Evolutionary conservation across 1,140 invertebrate species (phyloP), one percentile per base, ranked within the genome.

Genomic region (Charaxes varanes): DNA sequence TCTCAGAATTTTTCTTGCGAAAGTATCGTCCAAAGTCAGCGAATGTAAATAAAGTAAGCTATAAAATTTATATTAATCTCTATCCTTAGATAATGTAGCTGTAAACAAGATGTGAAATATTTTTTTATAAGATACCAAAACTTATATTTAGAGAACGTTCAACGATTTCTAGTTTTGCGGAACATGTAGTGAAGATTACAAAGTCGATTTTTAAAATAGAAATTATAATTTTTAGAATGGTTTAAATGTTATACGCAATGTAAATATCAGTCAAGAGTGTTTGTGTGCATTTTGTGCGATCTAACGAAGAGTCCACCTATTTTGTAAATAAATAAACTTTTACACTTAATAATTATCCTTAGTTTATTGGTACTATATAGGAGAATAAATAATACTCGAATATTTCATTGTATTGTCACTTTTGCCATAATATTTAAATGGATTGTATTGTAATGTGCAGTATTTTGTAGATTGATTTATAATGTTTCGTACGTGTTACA

Each of bases 281-380:
- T n/a, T 74, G 74, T 76, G 78, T 77, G 72, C 50, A 62, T 68
- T 70, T 66, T 68, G 64, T 66, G 58, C 58, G 62, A 69, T 82
- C 68, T 66, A 67, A 78, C 71, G 78, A 82, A 82, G 71, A 77
- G 71, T 82, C 78, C 78, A 82, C 78, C 78, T 82, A 82, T 82
- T 82, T 76, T 82, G 78, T 79, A 82, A 73, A 79, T 79, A 79
- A 71, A 76, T 71, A 76, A 64, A 71, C 58, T 78, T 79, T 79
- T 79, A 79, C 72, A 77, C 74, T 64, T 70, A 68, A 62, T 49
- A 53, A 40, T 55, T 61, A 63, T 16, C 15, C 7, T 31, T 31
- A 26, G 8, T 24, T 24, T 8, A 24, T 6, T 26, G 28, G 21
- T 19, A 21, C 18, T 18, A 35, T 43, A 31, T 23, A 36, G 33